Percentiles rank a stretch among this genome's conserved stretches.
phyloP scores from a whole-genome alignment of 2,888 invertebrate species.

The Pyrocoelia pectoralis region DNA sequence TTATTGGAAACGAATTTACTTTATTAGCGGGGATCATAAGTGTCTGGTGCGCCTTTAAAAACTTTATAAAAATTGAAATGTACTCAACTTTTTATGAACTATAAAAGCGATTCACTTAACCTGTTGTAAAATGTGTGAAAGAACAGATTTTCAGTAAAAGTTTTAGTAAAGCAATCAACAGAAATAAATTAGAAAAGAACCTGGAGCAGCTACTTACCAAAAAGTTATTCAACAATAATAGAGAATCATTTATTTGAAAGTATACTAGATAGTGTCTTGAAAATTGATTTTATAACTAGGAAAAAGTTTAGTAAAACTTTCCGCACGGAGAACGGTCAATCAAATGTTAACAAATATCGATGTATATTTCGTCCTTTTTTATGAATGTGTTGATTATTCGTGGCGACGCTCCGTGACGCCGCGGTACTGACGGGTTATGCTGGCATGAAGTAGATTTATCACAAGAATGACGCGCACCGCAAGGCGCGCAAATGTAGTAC shows the following conservation, averaged over 20 bases:
- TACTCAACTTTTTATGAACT: too few relatives aligned
- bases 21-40: too few relatives aligned
- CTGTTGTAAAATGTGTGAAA: neutral
- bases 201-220: neutral
- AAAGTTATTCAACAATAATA: neutral
- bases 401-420: slow-evolving; percentile 33
- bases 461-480: slow-evolving; percentile 37
- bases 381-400: slow-evolving; percentile 11
- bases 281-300: neutral
- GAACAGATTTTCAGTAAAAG: neutral
- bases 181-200: neutral
- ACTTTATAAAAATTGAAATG: too few relatives aligned
- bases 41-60: too few relatives aligned
- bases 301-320: slow-evolving; percentile 15
- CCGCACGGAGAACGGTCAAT: slow-evolving; percentile 13
- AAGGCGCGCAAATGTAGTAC: slow-evolving; percentile 38
- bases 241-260: neutral
- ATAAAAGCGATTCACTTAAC: too few relatives aligned
- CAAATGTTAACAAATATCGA: slow-evolving; percentile 15
- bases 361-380: slow-evolving; percentile 2
- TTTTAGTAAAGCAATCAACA: neutral
- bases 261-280: neutral
- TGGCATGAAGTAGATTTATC: slow-evolving; percentile 42
- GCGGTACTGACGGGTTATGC: slow-evolving; percentile 40
- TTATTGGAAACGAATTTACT: too few relatives aligned